Evolutionary conservation across 2,888 invertebrate species (phyloP), one percentile per base, ranked within the genome.

Genomic region (Eumerus sabulonum): DNA sequence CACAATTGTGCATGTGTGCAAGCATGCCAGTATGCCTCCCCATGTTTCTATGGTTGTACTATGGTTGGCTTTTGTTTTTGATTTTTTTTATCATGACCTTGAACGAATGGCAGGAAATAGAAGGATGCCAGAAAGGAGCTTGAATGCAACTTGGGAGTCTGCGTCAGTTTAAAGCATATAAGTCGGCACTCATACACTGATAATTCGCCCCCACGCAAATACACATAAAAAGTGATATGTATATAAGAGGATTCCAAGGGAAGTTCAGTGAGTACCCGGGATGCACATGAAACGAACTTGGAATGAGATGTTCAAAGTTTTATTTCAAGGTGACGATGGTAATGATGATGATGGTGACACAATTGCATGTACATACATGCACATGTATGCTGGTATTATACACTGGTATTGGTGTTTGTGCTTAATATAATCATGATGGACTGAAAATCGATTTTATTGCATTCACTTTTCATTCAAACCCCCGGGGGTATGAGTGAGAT

Each of bases 261-360:
- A 27, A 27, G 27, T 2, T 27, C 3, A 4, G 27, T 2, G 7
- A 56, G 48, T 56, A 56, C 54, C 40, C 11, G 35, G 13, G 42
- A 53, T 66, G 71, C 45, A 51, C 27, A 54, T 47, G 44, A 48
- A 35, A 71, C 42, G 53, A 62, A 53, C 54, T 59, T 18, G 16
- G 27, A 54, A 66, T 16, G 35, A 67, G 66, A 51, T 54, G 36
- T 48, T 60, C 56, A 57, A 54, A 47, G 54, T 66, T 66, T 38
- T 53, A 62, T 56, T 67, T 70, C 47, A 70, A 63, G 76, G 57
- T 59, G 57, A 68, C 18, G 57, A 63, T 35, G 47, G 40, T 27
- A 17, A 44, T 14, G 35, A 36, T 63, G 45, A 17, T 14, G 47
- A 13, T 48, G 42, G 16, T 14, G 27, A 17, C 11, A 40, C 40